Base-by-base conservation (phyloP, 2,888 invertebrate genomes). In the Sacculina carcini region DNA sequence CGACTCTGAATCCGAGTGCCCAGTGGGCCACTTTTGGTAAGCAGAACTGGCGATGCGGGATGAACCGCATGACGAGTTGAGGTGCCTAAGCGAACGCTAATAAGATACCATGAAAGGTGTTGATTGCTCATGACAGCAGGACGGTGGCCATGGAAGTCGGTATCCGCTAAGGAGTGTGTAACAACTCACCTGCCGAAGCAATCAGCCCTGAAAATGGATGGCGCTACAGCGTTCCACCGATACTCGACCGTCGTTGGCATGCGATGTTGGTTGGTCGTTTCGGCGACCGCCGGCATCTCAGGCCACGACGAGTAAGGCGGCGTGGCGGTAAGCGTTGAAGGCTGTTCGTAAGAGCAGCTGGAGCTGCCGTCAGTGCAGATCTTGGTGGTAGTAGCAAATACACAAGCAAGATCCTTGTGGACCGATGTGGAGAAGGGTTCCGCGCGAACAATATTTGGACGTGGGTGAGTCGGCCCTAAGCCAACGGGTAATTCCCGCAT, bases 11-110 rank as follows among this genome's bases (percentile, higher is more conserved):
- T n/a, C n/a, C n/a, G n/a, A n/a, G n/a, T n/a, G n/a, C 68, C 72
- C 69, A 75, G 74, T 74, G 75, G 73, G 74, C 74, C 74, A 73
- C 64, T 74, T 75, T 75, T 75, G 74, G 75, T 74, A 75, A 76
- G 75, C 75, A 77, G 75, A 77, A 77, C 76, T 77, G 75, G 76
- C 73, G 76, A 71, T 77, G 75, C 71, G 74, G 75, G 74, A 75
- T 77, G 75, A 76, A 76, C 73, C 73, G 71, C 74, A 75, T 73
- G 73, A 67, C 65, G 69, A 70, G 73, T 71, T 75, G 75, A 73
- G 72, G 75, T 69, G 74, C 73, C 73, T 62, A 67, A 73, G 66
- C 63, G 67, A 68, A 71, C 71, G 72, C 73, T 70, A 67, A 70
- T 69, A 63, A 67, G 71, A 73, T 60, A 67, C 71, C 71, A 71